Evolutionary conservation across 2,113 vertebrate genomes (phyloP).

Genomic region (Cynoglossus semilaevis): DNA sequence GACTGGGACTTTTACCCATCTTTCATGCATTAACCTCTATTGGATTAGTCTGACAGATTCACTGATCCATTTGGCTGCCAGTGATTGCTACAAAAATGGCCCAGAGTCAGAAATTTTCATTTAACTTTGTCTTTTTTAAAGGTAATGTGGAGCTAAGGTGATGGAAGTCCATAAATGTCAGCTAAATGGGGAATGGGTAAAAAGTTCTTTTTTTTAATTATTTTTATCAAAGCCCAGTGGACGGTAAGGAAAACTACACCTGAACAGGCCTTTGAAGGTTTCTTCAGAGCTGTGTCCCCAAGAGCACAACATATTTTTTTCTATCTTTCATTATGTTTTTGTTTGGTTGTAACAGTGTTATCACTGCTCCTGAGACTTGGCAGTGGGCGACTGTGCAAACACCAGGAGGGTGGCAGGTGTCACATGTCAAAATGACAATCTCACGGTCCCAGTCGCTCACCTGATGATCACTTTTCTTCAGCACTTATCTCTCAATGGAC

Average conservation of each 20-base stretch:
- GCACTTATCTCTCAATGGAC: too few species aligned
- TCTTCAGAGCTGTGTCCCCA: not conserved
- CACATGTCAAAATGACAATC: slow-evolving; percentile 51
- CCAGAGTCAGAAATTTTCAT: slow-evolving; percentile 30
- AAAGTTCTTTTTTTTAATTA: not conserved
- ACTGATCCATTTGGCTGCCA: slow-evolving; percentile 27
- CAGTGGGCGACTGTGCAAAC: slow-evolving; percentile 55
- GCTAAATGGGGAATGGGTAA: slow-evolving; percentile 25
- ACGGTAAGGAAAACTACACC: too few species aligned
- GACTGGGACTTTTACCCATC: slow-evolving; percentile 22
- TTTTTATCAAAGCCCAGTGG: too few species aligned
- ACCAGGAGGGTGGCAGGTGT: slow-evolving; percentile 41
- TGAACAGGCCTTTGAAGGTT: too few species aligned
- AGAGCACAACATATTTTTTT: not conserved
- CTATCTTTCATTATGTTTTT: slow-evolving; percentile 22
- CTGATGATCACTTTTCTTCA: too few species aligned
- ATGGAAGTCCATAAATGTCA: slow-evolving; percentile 33
- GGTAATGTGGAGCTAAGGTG: slow-evolving; percentile 26
- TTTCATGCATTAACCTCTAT: slow-evolving; percentile 55
- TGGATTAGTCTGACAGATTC: slow-evolving; percentile 53
- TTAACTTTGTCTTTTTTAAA: slow-evolving; percentile 34
- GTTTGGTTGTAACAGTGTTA: slow-evolving; percentile 27
- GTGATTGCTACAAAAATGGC: slow-evolving; percentile 38
- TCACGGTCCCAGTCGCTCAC: slow-evolving; percentile 49
- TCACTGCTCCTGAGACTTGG: slow-evolving; percentile 39